Percentiles rank a stretch among this genome's conserved stretches.
These are phyloP conservation scores for Dunckerocampus dactyliophorus DNA, from an alignment of 2,113 vertebrate genomes.

Conservation along the genomic window DNA sequence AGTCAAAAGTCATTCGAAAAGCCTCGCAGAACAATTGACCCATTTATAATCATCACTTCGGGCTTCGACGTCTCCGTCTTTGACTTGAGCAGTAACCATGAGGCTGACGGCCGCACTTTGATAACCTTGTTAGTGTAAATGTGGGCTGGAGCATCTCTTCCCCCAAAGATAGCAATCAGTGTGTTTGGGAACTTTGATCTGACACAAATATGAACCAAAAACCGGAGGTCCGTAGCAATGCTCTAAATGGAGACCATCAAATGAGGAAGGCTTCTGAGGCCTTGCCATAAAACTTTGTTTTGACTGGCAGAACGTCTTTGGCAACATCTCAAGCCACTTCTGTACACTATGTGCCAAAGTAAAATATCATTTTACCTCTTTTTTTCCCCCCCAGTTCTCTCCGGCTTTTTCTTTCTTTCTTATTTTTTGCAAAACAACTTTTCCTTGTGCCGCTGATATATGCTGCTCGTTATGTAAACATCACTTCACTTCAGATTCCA, in stretches of 20 bases:
- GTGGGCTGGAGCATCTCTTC: constrained; percentile 38
- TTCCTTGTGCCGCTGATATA: constrained; percentile 59
- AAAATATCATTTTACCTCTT: constrained; percentile 31
- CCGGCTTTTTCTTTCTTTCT: constrained; percentile 19
- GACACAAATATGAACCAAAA: constrained; percentile 67
- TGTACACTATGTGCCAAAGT: constrained; percentile 36
- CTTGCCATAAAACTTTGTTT: constrained; percentile 68
- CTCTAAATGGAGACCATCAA: constrained; percentile 55
- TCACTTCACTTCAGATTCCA: constrained; percentile 48
- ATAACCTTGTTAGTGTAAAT: constrained; percentile 61
- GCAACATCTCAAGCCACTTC: constrained; percentile 57
- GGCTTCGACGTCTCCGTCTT: constrained; percentile 41
- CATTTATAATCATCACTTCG: constrained; percentile 52
- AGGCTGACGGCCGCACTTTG: constrained; percentile 60
- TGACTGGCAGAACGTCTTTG: constrained; percentile 63
- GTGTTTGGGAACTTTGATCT: constrained; percentile 58
- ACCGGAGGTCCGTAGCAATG: constrained; percentile 39
- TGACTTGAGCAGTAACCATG: constrained; percentile 68
- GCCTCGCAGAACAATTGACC: constrained; percentile 38
- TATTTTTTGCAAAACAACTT: constrained; percentile 55
- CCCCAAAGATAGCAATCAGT: constrained; percentile 69
- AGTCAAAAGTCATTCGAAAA: constrained; percentile 34
- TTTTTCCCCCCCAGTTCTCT: constrained; percentile 7
- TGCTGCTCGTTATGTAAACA: constrained; percentile 57
- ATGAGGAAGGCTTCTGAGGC: constrained; percentile 55